Percentiles rank a stretch among this genome's conserved stretches.
Conservation (phyloP, 2,888 invertebrate species). For the Andrena trimmerana region DNA sequence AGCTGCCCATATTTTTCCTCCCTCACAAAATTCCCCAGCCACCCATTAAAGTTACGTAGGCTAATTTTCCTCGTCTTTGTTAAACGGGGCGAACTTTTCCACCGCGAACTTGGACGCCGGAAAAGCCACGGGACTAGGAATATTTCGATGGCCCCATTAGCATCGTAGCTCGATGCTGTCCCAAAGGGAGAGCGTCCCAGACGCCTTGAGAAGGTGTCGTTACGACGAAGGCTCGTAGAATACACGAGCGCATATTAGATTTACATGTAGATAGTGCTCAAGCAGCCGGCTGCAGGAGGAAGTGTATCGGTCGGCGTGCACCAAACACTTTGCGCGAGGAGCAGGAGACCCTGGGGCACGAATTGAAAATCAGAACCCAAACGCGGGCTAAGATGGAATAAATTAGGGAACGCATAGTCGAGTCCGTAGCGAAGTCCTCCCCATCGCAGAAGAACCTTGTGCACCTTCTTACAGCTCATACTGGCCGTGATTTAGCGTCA, state of each 20-base stretch:
- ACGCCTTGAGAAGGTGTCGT: constrained; percentile 50
- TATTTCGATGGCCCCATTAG: constrained; percentile 67
- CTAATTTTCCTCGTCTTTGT: constrained; percentile 12
- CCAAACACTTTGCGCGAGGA: constrained; percentile 69
- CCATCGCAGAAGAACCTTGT: background rate
- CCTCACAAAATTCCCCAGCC: background rate
- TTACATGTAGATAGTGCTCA: constrained; percentile 84
- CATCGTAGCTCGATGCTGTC: constrained; percentile 50
- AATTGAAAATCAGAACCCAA: constrained; percentile 80
- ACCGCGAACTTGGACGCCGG: constrained; percentile 1
- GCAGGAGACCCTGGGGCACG: constrained; percentile 72
- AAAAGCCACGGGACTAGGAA: constrained; percentile 36
- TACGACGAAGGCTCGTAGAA: constrained; percentile 69
- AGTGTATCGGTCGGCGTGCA: constrained; percentile 45
- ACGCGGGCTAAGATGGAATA: constrained; percentile 81
- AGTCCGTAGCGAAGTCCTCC: constrained; percentile 21
- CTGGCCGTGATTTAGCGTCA: constrained; percentile 23
- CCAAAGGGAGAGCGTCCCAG: constrained; percentile 49
- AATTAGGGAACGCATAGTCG: constrained; percentile 73
- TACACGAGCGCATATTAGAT: constrained; percentile 80
- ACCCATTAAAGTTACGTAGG: constrained; percentile 8
- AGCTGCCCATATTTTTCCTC: background rate
- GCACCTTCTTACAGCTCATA: background rate
- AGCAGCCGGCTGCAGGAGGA: constrained; percentile 70
- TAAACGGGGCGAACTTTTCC: constrained; percentile 32